Conservation (phyloP, 2,888 invertebrate genomes). For the Rhamphomyia laevipes region DNA sequence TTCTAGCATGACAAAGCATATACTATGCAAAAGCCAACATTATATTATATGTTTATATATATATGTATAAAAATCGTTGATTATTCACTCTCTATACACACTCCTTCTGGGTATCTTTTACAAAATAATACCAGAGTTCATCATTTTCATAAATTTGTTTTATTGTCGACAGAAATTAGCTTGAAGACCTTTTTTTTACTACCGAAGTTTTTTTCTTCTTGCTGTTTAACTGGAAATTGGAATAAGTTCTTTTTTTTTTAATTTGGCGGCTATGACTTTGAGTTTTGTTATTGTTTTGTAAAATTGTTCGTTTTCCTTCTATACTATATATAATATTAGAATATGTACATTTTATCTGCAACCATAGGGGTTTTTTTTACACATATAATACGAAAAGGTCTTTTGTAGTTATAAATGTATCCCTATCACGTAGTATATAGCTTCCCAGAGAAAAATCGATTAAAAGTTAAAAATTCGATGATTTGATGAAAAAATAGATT, state of each 20-base stretch:
- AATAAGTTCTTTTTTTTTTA: constrained; percentile 10
- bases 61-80: constrained; percentile 1
- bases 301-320: neutral
- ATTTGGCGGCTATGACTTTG: constrained; percentile 11
- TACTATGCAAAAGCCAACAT: too few species aligned
- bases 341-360: too few species aligned
- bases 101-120: too few species aligned
- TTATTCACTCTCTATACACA: constrained; percentile 3
- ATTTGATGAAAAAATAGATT: too few species aligned
- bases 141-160: constrained; percentile 14
- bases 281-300: constrained; percentile 1
- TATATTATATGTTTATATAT: too few species aligned
- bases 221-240: constrained; percentile 1
- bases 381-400: too few species aligned
- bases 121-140: constrained; percentile 4
- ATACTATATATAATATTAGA: too few species aligned
- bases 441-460: too few species aligned
- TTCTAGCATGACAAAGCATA: too few species aligned
- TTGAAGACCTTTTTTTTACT: constrained; percentile 9
- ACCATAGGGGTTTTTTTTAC: too few species aligned
- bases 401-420: too few species aligned
- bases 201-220: constrained; percentile 1
- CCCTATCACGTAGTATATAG: neutral
- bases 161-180: constrained; percentile 14
- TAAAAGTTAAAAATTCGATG: too few species aligned